Evolutionary conservation across 2,797 vertebrate species (phyloP).

Genomic region (Esox lucius): DNA sequence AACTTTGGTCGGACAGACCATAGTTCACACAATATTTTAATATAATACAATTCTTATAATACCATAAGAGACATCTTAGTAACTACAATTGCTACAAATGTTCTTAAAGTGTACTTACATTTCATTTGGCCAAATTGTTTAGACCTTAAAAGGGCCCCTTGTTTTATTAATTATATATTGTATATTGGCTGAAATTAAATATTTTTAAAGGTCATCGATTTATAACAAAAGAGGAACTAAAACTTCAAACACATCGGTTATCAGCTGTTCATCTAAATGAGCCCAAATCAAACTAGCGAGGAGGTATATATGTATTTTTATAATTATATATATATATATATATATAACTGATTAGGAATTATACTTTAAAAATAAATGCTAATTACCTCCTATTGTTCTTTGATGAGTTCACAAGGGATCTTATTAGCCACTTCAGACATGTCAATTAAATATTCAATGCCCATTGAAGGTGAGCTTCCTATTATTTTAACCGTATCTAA

Average conservation of each 20-base stretch:
- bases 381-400: constrained; percentile 69
- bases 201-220: constrained; percentile 6
- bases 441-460: constrained; percentile 63
- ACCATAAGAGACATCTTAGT: not conserved
- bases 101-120: not conserved
- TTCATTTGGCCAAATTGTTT: not conserved
- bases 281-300: constrained; percentile 11
- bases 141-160: not conserved
- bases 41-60: not conserved
- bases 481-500: constrained; percentile 51
- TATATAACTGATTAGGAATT: constrained; percentile 62
- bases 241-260: constrained; percentile 31
- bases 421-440: constrained; percentile 70
- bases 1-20: not conserved
- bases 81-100: not conserved
- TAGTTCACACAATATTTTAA: not conserved
- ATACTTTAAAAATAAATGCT: constrained; percentile 62
- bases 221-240: constrained; percentile 13
- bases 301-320: not conserved
- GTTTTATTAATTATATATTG: constrained; percentile 1
- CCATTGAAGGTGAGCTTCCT: constrained; percentile 41
- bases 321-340: not conserved
- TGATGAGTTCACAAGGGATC: constrained; percentile 75
- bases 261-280: constrained; percentile 1
- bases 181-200: not conserved